Conservation (phyloP, 2,797 vertebrate species). For the Apogon talboti region DNA sequence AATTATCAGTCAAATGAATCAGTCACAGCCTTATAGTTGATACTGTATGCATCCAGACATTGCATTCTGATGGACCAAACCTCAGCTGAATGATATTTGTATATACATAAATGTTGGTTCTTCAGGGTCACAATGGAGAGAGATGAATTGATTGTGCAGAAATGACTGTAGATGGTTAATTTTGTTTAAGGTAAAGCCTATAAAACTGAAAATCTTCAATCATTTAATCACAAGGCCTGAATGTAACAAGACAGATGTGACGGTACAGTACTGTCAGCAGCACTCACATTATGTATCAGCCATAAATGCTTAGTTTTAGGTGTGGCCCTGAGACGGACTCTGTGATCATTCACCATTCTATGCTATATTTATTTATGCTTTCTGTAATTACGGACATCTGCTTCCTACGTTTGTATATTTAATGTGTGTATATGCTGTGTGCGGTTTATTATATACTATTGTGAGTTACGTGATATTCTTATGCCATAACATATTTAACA, state of each 20-base stretch:
- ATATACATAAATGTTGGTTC: background rate
- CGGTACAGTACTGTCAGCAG: slow-evolving; percentile 5
- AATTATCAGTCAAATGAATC: no score
- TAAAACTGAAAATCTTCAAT: no score
- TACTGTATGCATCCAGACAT: background rate
- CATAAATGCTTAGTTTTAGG: slow-evolving; percentile 2
- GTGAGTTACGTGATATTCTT: slow-evolving; percentile 18
- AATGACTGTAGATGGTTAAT: background rate
- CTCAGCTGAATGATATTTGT: background rate
- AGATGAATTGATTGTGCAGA: background rate
- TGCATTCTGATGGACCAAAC: background rate
- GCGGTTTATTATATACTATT: slow-evolving; percentile 22
- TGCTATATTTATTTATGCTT: slow-evolving; percentile 53
- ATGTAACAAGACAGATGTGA: background rate
- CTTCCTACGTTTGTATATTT: slow-evolving; percentile 19
- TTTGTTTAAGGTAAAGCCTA: background rate
- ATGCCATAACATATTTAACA: slow-evolving; percentile 14
- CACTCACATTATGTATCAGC: background rate
- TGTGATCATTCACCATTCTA: background rate
- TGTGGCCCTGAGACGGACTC: background rate
- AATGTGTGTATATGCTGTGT: slow-evolving; percentile 25
- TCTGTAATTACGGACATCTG: slow-evolving; percentile 15
- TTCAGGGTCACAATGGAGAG: background rate
- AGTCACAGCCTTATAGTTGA: no score
- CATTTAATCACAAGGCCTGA: background rate